Conservation (phyloP, 2,113 vertebrate genomes). For the Oryctolagus cuniculus region mOryCun1.1 NC_091433.1:22958501-22959000, state of each 20-base stretch:
- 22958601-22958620: not conserved
- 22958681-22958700: not conserved
- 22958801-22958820: constrained; percentile 55
- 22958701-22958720: not conserved
- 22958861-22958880: not conserved
- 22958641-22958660: not conserved
- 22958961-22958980: not conserved
- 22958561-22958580: not conserved
- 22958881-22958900: not conserved
- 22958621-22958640: not conserved
- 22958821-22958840: constrained; percentile 56
- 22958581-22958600: not conserved
- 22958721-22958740: not conserved
- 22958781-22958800: constrained; percentile 46
- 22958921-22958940: not conserved
- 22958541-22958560: not conserved
- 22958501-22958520: not conserved
- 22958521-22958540: not conserved
- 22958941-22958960: not conserved
- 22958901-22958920: constrained; percentile 13
- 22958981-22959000: not conserved
- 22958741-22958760: constrained; percentile 11
- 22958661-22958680: not conserved
- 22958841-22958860: not conserved
- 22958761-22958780: constrained; percentile 41